Conservation (phyloP, 2,113 vertebrate genomes). For the Hippocampus mohnikei region DNA sequence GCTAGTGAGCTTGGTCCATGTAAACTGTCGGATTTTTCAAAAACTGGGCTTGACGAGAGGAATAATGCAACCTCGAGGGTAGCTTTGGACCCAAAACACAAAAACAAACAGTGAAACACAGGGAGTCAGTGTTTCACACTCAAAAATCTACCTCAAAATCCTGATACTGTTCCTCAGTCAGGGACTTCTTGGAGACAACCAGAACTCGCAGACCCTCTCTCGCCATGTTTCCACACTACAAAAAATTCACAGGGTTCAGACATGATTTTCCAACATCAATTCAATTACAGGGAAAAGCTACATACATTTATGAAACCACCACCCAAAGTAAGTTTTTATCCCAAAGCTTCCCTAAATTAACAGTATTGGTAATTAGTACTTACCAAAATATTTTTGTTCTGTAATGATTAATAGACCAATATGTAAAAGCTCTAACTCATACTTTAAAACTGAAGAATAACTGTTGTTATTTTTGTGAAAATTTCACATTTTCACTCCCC, state of each 20-base stretch:
- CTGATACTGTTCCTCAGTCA: conserved; percentile 95
- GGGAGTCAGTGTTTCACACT: neutral
- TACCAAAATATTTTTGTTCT: neutral
- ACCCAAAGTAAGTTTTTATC: neutral
- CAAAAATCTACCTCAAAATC: conserved; percentile 87
- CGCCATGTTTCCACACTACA: conserved; percentile 96
- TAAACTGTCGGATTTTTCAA: neutral
- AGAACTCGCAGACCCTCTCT: conserved; percentile 92
- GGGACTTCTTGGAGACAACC: conserved; percentile 92
- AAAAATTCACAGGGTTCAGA: conserved; percentile 24
- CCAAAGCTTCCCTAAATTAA: neutral
- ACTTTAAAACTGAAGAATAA: neutral
- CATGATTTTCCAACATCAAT: neutral
- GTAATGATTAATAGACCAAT: neutral
- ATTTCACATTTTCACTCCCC: no score
- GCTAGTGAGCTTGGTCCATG: no score
- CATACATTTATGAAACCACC: neutral
- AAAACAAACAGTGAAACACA: neutral
- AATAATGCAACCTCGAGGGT: neutral
- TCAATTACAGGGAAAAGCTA: neutral
- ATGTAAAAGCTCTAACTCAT: neutral
- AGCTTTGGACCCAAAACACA: neutral
- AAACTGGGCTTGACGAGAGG: neutral
- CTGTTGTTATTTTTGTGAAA: no score
- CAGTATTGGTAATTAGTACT: neutral